Percentiles rank a stretch among this genome's conserved stretches.
These are phyloP conservation scores for Botia almorhae DNA, from an alignment of 2,797 vertebrate genomes.

Conservation along the genomic window DNA sequence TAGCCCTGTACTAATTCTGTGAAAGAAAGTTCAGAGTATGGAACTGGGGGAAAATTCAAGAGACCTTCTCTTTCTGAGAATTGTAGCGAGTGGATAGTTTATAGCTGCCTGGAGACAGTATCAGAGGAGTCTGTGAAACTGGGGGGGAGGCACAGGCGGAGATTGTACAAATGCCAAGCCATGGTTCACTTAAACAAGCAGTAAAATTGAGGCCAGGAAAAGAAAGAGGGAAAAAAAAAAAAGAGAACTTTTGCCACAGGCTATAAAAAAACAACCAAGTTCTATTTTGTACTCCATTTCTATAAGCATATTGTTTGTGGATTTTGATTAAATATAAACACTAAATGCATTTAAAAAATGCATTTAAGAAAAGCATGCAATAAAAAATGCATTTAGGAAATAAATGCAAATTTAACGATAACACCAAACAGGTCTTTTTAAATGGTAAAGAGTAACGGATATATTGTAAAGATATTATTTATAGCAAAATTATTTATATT, in stretches of 20 bases:
- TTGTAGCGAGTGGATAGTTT: conserved; percentile 71
- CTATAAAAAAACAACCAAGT: conserved; percentile 34
- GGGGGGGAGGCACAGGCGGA: conserved; percentile 59
- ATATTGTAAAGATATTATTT: no score
- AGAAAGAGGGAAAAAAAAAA: conserved; percentile 56
- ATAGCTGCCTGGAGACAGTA: conserved; percentile 76
- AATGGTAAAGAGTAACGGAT: no score
- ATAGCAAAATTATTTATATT: no score
- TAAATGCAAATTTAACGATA: no score
- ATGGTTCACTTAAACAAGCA: conserved; percentile 79
- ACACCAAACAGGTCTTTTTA: no score
- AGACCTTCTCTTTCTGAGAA: conserved; percentile 78
- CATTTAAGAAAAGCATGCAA: no score
- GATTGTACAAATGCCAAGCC: conserved; percentile 77
- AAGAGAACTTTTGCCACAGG: conserved; percentile 29
- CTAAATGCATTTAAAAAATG: conserved; percentile 3
- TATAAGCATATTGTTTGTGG: not conserved
- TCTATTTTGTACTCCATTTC: conserved; percentile 4
- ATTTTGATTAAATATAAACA: not conserved
- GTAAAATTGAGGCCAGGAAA: conserved; percentile 76
- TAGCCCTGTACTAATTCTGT: conserved; percentile 63
- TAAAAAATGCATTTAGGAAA: no score
- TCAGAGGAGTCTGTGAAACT: conserved; percentile 74
- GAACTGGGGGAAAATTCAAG: conserved; percentile 62
- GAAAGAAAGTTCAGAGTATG: conserved; percentile 76